Evolutionary conservation across 2,888 invertebrate genomes (phyloP), one percentile per base, ranked within the genome.

Genomic region (Nudaria mundana): DNA sequence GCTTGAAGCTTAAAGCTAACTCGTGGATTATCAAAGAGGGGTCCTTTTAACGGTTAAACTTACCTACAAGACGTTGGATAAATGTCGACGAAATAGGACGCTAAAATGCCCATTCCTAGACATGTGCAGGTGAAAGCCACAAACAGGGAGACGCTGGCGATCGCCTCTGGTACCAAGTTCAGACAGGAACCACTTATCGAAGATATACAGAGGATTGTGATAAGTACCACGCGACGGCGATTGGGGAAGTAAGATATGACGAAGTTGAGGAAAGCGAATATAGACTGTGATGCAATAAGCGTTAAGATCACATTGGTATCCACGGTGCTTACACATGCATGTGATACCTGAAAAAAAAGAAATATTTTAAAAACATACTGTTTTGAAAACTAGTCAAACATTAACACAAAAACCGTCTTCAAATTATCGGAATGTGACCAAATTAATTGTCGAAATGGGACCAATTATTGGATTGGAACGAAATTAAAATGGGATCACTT

Each of bases 221-320:
- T 70, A 11, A 91, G 66, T 1, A 91, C 73, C 20, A 76, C 75
- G 48, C 90, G 90, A 42, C 93, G 89, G 82, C 48, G 90, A 66
- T 69, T 89, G 69, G 63, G 93, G 75, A 68, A 91, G 87, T 78
- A 81, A 2, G 88, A 83, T 39, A 88, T 76, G 1, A 91, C 52
- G 32, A 93, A 70, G 67, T 93, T 94, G 6, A 92, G 88, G 18
- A 91, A 57, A 0, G 93, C 81, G 50, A 92, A 93, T 16, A 90
- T 81, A 0, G 81, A 73, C 5, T 94, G 94, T 31, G 94, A 92
- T 0, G 88, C 82, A n/a, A 93, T 83, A 3, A 94, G 90, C 6
- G 92, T 92, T 35, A 91, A 68, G 47, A 94, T 93, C 0, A 93
- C 91, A 40, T 87, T 87, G 3, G 87, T 71, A 52, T 93, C 91